A percentile compares a stretch with the other conserved stretches of the same genome.
These are phyloP conservation scores for Oryzias dopingdopingensis DNA, from an alignment of 2,797 vertebrate species.

Conservation along the genomic window DNA sequence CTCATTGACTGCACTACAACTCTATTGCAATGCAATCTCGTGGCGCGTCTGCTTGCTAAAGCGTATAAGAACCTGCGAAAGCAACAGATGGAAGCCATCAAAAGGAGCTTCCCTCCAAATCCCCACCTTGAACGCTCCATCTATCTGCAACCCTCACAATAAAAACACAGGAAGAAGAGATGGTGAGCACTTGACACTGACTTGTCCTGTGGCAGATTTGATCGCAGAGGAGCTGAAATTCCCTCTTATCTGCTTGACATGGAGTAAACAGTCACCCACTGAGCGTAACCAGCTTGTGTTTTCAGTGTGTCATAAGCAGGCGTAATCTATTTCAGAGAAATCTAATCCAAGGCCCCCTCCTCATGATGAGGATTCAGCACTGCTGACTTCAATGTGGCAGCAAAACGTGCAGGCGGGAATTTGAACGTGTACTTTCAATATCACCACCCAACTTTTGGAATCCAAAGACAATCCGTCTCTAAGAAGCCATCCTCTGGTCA, in stretches of 20 bases:
- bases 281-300: slow-evolving; percentile 45
- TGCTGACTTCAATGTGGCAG: slow-evolving; percentile 31
- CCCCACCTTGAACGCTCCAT: slow-evolving; percentile 26
- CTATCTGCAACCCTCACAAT: slow-evolving; percentile 56
- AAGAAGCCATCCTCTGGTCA: slow-evolving; percentile 62
- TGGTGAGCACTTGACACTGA: slow-evolving; percentile 68
- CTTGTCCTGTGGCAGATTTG: slow-evolving; percentile 64
- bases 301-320: slow-evolving; percentile 36
- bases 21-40: slow-evolving; percentile 16
- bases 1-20: slow-evolving; percentile 28
- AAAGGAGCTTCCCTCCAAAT: slow-evolving; percentile 12
- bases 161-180: slow-evolving; percentile 68
- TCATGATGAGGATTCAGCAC: slow-evolving; percentile 29
- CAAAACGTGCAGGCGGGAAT: slow-evolving; percentile 19
- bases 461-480: slow-evolving; percentile 60
- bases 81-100: slow-evolving; percentile 49
- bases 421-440: slow-evolving; percentile 37
- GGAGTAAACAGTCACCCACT: slow-evolving; percentile 62
- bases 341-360: slow-evolving; percentile 3
- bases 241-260: slow-evolving; percentile 58
- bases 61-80: slow-evolving; percentile 23
- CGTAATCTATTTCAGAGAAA: slow-evolving; percentile 26
- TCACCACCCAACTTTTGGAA: slow-evolving; percentile 17
- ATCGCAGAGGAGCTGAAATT: slow-evolving; percentile 64
- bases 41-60: neutral